These are phyloP conservation scores for Thalassophryne amazonica DNA, from an alignment of 2,797 vertebrate genomes.

Conservation along the genomic window DNA sequence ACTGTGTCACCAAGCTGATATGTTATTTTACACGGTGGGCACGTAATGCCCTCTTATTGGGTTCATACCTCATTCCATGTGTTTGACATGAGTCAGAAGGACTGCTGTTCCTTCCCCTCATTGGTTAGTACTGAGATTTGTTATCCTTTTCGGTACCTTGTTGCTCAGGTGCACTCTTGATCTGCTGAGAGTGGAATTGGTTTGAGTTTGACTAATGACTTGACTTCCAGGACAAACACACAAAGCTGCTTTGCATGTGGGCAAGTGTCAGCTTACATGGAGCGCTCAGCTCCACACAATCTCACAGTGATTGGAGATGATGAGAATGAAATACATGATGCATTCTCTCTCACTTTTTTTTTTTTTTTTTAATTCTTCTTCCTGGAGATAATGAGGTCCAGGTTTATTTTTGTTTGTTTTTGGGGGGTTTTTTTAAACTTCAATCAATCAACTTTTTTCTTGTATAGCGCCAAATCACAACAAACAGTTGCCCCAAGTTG, in stretches of 20 bases:
- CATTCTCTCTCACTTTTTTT: neutral
- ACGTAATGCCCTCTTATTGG: neutral
- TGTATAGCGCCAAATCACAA: no score
- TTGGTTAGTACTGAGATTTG: no score
- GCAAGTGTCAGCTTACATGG: constrained; percentile 4
- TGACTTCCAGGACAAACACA: constrained; percentile 53
- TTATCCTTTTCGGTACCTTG: neutral
- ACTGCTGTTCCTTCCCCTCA: neutral
- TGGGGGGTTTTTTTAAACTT: no score
- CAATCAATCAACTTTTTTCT: no score
- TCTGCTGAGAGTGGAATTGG: constrained; percentile 6
- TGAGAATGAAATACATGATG: neutral
- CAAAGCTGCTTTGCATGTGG: constrained; percentile 53
- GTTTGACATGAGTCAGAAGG: neutral
- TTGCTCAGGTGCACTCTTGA: neutral
- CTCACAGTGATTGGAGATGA: neutral
- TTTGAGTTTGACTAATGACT: constrained; percentile 58
- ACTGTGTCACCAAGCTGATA: neutral
- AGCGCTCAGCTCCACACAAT: constrained; percentile 15
- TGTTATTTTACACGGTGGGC: neutral
- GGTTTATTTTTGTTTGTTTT: no score
- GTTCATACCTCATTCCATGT: neutral
- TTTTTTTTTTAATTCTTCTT: no score
- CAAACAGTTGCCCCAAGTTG: no score
- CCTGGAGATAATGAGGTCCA: neutral